Conservation (phyloP, 2,113 vertebrate genomes). For the Callorhinus ursinus region DNA sequence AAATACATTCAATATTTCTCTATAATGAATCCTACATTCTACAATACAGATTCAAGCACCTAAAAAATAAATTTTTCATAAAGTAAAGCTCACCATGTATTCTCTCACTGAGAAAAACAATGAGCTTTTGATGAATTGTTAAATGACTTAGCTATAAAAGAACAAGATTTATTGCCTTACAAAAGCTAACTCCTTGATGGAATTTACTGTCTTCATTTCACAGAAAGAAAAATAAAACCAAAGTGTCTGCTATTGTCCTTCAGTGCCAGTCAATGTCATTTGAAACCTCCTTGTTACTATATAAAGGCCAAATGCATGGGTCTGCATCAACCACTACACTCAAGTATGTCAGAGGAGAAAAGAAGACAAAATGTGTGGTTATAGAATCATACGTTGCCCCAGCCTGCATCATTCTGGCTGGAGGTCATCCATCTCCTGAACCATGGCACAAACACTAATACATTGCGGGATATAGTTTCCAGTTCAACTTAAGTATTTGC, state of each 20-base stretch:
- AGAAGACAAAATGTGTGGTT: not conserved
- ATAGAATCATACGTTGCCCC: not conserved
- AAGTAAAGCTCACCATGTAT: constrained; percentile 23
- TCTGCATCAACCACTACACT: not conserved
- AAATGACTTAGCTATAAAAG: constrained; percentile 21
- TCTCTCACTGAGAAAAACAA: constrained; percentile 34
- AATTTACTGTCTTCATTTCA: not conserved
- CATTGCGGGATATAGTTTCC: not conserved
- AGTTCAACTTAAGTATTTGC: not conserved
- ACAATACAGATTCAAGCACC: not conserved
- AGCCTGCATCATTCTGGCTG: not conserved
- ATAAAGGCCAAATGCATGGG: not conserved
- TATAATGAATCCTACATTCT: not conserved
- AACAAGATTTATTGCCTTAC: constrained; percentile 24
- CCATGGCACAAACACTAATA: not conserved
- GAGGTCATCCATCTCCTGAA: not conserved
- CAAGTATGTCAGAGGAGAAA: not conserved
- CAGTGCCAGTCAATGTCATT: not conserved
- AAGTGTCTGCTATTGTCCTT: not conserved
- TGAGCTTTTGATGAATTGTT: constrained; percentile 26
- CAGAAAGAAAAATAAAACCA: constrained; percentile 10
- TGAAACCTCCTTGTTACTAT: not conserved
- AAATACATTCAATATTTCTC: not conserved
- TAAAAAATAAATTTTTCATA: constrained; percentile 13
- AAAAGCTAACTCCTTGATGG: not conserved